A percentile compares a stretch with the other conserved stretches of the same genome.
Evolutionary conservation across 2,888 invertebrate species (phyloP).

Genomic region (Tipula helvola): DNA sequence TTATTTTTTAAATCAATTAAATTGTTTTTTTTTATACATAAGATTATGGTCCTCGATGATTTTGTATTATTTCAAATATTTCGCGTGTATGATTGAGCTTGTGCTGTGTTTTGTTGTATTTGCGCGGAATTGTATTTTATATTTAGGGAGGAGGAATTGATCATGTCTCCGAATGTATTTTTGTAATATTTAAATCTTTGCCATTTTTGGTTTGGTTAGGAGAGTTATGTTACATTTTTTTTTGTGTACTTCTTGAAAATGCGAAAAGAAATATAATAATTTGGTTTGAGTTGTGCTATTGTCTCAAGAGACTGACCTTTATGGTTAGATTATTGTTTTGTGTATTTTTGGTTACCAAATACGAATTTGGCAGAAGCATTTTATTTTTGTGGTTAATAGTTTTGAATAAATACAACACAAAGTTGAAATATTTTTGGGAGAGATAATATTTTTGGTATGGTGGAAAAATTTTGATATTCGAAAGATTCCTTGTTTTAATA

Average conservation of each 20-base stretch:
- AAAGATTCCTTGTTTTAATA: too few species aligned
- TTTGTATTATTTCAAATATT: background rate
- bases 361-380: background rate
- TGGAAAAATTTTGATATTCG: too few species aligned
- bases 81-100: background rate
- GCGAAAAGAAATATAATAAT: background rate
- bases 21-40: background rate
- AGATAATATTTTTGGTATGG: too few species aligned
- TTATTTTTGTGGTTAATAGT: background rate
- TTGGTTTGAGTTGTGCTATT: background rate
- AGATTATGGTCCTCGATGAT: background rate
- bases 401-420: background rate
- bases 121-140: background rate
- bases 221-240: background rate
- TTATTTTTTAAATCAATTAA: background rate
- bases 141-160: constrained; percentile 4
- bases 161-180: background rate
- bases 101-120: background rate
- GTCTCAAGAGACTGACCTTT: background rate
- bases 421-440: too few species aligned
- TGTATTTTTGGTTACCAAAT: background rate
- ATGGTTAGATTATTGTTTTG: background rate
- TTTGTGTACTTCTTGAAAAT: background rate
- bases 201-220: background rate
- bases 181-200: background rate